phyloP scores from a whole-genome alignment of 2,113 vertebrate genomes.

The Etia nguti region DNA sequence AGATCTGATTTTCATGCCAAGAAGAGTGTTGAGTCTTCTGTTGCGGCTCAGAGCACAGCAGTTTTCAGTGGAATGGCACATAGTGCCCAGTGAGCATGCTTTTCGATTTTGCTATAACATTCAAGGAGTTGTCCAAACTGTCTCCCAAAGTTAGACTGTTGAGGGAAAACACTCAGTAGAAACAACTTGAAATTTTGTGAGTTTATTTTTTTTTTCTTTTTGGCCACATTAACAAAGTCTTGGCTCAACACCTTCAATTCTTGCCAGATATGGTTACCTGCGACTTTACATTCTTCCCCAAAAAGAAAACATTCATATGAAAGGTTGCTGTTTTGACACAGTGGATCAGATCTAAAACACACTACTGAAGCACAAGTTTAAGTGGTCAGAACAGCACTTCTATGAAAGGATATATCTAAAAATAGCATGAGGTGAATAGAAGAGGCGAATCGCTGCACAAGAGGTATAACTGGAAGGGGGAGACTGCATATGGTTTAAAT shows the following conservation, averaged over 20 bases:
- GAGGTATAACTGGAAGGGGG: not conserved
- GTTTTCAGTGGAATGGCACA: not conserved
- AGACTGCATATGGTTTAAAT: not conserved
- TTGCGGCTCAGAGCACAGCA: not conserved
- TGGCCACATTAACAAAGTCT: rapidly evolving
- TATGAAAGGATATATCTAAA: not conserved
- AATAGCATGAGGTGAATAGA: not conserved
- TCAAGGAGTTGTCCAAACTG: not conserved
- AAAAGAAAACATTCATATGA: not conserved
- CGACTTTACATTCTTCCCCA: not conserved
- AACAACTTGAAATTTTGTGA: not conserved
- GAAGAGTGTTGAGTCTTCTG: not conserved
- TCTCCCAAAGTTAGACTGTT: not conserved
- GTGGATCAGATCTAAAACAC: not conserved
- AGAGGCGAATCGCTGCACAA: not conserved
- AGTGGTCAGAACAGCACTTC: not conserved
- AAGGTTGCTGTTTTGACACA: not conserved
- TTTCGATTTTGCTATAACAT: not conserved
- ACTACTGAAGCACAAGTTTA: not conserved
- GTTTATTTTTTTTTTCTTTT: not conserved
- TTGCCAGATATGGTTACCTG: not conserved
- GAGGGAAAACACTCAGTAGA: not conserved
- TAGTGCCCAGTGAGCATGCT: not conserved
- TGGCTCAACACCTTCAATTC: not conserved
- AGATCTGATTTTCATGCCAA: not conserved